Base-by-base conservation (phyloP, 2,888 invertebrate genomes). In the Arctia plantaginis region DNA sequence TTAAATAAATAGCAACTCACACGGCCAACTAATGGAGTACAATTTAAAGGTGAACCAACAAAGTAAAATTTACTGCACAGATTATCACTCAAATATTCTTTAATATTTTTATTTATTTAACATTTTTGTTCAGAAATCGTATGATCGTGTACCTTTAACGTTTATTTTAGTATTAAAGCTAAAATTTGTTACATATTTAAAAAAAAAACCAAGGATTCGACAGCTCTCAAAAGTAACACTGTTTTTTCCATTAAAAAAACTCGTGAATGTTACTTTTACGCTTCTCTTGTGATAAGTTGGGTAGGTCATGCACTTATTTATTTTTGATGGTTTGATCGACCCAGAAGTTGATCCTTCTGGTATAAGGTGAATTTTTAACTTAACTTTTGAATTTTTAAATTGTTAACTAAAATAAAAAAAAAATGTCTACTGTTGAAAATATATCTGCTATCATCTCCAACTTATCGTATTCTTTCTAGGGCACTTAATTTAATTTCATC, bases 401-500 rank as follows among this genome's bases (percentile, higher is more conserved):
- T 3, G 23, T 23, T 51, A 23, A 0, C 2, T 1, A 30, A n/a
- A 64, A 65, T 23, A 13, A 2, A n/a, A 67, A 30, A 30, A 44
- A 20, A 23, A 18, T 51, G 20, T 51, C 51, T 44, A 47, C 47
- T 18, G 47, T 47, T 7, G 18, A 3, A 44, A 44, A 6, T 35
- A 65, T n/a, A 30, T 67, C 30, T 41, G 44, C 35, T 35, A 70
- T 12, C 10, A 70, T 66, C 68, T 73, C 59, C 69, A 80, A 71
- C 72, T 41, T 59, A 66, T 30, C 1, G 33, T 12, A 55, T 30
- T 71, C 66, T 68, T 73, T 74, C 55, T 67, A 77, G 90, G 91
- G 90, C 91, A 91, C 90, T 90, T 89, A 89, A 82, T 87, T 89
- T 85, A 87, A 81, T 77, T 80, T 33, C 65, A 78, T 71, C 75